Base-by-base conservation (phyloP, 1,140 invertebrate genomes). In the Agrypnia vestita region DNA sequence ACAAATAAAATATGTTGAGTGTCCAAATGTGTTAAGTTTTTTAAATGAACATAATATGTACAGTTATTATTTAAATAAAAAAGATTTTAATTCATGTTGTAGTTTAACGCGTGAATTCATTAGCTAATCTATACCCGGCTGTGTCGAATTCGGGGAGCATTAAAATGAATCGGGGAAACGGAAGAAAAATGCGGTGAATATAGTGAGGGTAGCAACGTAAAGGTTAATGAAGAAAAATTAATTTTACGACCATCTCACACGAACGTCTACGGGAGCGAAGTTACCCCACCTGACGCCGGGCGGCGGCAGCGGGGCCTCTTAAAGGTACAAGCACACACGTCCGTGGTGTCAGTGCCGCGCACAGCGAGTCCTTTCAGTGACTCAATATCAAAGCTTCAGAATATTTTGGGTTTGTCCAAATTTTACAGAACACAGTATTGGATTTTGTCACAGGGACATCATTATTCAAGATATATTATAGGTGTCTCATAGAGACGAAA, bases 171-270 rank as follows among this genome's bases (percentile, higher is more conserved):
- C 43, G 73, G 55, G 81, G 78, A 80, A 79, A 77, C 73, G 77
- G 78, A 82, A 77, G 79, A 83, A 82, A 83, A 82, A 79, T 82
- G 80, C 78, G 80, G 80, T 55, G 73, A 79, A 53, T 79, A 79
- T 76, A 80, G 81, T 80, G 78, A 76, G 77, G 81, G 81, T 79
- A 83, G 69, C 78, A 83, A 83, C 81, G 79, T 80, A 75, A 83
- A 80, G 79, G 81, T 83, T 83, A 83, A 83, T 83, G 81, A 83
- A 83, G 81, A 83, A 83, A 83, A 83, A 83, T 83, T 83, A 83
- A 83, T 83, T 83, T 83, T 83, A 83, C 79, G 81, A 83, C 81
- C 81, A 80, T 78, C 81, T 80, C 71, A 47, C 81, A 83, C 81
- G 81, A 83, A 83, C 81, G 81, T 83, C 79, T 82, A 76, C 73